These are phyloP conservation scores for Spondyliosoma cantharus DNA, from an alignment of 2,797 vertebrate species.

Conservation along the genomic window DNA sequence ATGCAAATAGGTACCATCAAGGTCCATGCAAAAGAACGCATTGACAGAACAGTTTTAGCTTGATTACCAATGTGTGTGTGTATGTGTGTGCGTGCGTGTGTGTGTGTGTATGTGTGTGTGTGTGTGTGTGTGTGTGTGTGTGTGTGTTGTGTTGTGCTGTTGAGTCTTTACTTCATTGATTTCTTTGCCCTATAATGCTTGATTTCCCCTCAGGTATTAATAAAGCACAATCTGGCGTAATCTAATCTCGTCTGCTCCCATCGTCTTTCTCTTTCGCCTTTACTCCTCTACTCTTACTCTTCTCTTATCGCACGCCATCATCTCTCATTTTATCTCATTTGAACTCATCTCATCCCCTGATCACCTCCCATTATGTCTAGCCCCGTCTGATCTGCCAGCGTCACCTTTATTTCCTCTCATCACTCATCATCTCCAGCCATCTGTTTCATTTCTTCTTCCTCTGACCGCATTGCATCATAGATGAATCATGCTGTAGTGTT, in stretches of 20 bases:
- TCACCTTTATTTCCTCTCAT: conserved; percentile 28
- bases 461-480: conserved; percentile 15
- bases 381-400: conserved; percentile 17
- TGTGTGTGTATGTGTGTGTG: too few relatives aligned
- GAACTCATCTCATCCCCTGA: conserved; percentile 8
- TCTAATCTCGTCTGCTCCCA: conserved; percentile 7
- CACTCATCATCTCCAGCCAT: conserved; percentile 4
- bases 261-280: neutral
- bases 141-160: neutral
- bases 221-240: conserved; percentile 2
- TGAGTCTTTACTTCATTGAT: neutral
- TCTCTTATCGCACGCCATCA: conserved; percentile 20
- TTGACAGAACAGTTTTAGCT: neutral
- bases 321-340: conserved; percentile 11
- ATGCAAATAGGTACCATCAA: neutral
- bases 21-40: neutral
- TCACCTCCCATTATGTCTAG: conserved; percentile 20
- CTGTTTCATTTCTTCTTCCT: neutral
- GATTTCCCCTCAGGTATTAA: conserved; percentile 16
- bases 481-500: neutral
- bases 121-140: too few relatives aligned
- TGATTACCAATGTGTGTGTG: neutral
- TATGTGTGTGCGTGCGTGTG: too few relatives aligned
- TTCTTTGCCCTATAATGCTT: neutral
- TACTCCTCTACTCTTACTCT: conserved; percentile 20